Evolutionary conservation across 2,113 vertebrate species (phyloP), one percentile per base, ranked within the genome.

Genomic region (Zosterops hypoxanthus): DNA sequence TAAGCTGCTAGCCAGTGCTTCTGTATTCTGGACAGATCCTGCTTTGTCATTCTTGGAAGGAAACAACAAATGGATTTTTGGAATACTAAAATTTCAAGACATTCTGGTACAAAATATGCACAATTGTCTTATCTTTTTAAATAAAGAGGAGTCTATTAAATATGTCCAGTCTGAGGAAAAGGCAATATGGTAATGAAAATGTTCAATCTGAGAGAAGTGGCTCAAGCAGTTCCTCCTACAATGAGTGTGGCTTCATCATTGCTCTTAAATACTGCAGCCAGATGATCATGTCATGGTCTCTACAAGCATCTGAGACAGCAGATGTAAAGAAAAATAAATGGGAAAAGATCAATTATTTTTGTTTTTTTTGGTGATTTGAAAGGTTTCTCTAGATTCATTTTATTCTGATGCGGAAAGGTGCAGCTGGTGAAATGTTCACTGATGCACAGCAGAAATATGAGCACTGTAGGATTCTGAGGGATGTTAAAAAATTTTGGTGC

Each of bases 361-460:
- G 9, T 14, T 12, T 77, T 12, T 77, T 89, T 76, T 77, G 23
- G 36, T 82, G 15, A 26, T 77, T 63, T 90, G 25, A 81, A 93
- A 83, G 20, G 31, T 80, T 91, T 91, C 13, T 73, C 11, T 9
- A 1, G 15, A 26, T 63, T 88, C 3, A 8, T 82, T 53, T 95
- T 85, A 65, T 76, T 80, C 57, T 59, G 21, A 46, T 65, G 42
- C 8, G 41, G 64, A 56, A 85, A 89, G 57, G 9, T 90, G 55
- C 55, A 86, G 55, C 39, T 87, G 50, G 36, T 65, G 42, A 93
- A 64, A 18, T 6, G 47, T 60, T 83, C 72, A 71, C 42, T 73
- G 82, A 84, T 63, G 86, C 71, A 56, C 50, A 70, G 59, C 39
- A 94, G 72, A 92, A 92, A 93, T 94, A 93, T 66, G 34, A 96